phyloP scores from a whole-genome alignment of 2,797 vertebrate species.

The Clarias pachynema region DNA sequence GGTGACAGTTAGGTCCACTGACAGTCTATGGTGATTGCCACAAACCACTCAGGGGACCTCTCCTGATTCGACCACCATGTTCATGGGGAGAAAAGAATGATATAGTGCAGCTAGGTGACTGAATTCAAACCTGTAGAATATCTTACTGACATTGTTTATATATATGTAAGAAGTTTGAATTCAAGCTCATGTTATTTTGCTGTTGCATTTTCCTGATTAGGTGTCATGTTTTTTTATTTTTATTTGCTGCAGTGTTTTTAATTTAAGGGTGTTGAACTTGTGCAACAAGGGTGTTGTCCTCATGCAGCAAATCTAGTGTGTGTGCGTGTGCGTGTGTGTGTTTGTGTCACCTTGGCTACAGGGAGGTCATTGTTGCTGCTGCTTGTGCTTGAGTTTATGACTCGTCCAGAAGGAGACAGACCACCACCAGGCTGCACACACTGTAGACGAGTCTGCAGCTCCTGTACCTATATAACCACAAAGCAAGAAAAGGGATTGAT shows the following conservation, averaged over 20 bases:
- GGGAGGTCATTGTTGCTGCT: constrained; percentile 88
- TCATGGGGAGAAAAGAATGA: no score
- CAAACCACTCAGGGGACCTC: no score
- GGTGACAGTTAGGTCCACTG: no score
- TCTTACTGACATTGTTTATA: no score
- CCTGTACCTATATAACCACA: constrained; percentile 75
- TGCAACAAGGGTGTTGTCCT: not conserved
- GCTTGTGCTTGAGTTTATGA: constrained; percentile 85
- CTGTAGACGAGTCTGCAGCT: constrained; percentile 84
- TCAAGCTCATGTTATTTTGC: no score
- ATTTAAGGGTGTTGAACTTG: not conserved
- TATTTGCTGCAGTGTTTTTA: no score
- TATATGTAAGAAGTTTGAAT: no score
- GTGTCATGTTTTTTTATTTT: no score
- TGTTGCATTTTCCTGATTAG: not conserved
- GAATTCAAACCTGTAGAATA: not conserved
- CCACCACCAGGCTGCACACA: constrained; percentile 76
- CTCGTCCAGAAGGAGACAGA: constrained; percentile 75
- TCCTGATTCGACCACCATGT: no score
- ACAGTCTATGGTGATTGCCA: no score
- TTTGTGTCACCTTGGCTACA: constrained; percentile 78
- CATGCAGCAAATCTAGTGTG: not conserved
- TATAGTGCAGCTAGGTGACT: not conserved
- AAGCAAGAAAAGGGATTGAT: not conserved
- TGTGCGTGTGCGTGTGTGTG: not conserved